Percentiles rank a stretch among this genome's conserved stretches.
These are phyloP conservation scores for Mus spretus DNA, from an alignment of 2,797 vertebrate species.

Conservation along the genomic window DNA sequence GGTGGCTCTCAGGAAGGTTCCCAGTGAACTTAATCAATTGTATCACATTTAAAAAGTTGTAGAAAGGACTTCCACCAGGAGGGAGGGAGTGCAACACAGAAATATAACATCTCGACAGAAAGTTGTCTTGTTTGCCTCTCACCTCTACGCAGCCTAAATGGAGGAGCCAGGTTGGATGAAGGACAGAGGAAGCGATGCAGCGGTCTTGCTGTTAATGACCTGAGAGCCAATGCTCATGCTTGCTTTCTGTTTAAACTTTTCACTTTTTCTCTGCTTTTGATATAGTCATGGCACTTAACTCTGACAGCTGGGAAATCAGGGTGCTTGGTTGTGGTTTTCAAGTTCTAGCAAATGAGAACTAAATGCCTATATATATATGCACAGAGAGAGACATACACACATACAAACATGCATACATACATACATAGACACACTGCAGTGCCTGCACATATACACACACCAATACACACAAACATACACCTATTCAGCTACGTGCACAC, in stretches of 20 bases:
- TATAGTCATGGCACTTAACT: background rate
- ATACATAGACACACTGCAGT: no score
- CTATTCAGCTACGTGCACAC: no score
- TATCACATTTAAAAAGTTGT: background rate
- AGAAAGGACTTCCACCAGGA: background rate
- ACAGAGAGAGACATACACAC: no score
- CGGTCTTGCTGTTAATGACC: slow-evolving; percentile 14
- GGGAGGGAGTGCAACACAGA: slow-evolving; percentile 39
- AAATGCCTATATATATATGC: background rate
- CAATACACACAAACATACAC: no score
- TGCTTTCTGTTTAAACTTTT: background rate
- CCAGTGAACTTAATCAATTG: slow-evolving; percentile 23
- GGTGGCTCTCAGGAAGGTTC: background rate
- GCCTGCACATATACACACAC: background rate
- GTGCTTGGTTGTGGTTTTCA: background rate
- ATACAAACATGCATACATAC: no score
- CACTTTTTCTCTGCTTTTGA: background rate
- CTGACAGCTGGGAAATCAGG: slow-evolving; percentile 40
- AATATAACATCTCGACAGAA: background rate
- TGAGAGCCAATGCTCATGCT: background rate
- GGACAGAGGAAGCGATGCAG: background rate
- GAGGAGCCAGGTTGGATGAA: background rate
- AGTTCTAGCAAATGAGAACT: slow-evolving; percentile 43
- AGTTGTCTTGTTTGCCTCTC: slow-evolving; percentile 47
- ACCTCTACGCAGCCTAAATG: background rate